Base-by-base conservation (phyloP, 2,888 invertebrate species). In the Lepas anatifera region DNA sequence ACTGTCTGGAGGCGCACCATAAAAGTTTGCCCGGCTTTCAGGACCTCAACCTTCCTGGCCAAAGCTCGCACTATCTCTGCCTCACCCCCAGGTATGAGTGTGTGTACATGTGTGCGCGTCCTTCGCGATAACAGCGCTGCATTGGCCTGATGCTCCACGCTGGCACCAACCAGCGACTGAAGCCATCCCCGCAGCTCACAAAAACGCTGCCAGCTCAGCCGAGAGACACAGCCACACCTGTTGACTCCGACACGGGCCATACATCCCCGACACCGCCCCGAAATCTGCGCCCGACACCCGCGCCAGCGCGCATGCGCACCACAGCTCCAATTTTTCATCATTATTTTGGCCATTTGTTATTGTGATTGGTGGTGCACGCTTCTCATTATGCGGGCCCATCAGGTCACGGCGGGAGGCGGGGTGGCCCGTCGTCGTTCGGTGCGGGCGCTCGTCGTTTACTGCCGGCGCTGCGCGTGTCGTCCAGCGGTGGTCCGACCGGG, bases 331-430 rank as follows among this genome's bases (percentile, higher is more conserved):
- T 58, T 58, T 58, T 58, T 58, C 58, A 58, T 32, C 58, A 58
- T 58, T 32, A 58, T 32, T 58, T 58, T 32, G 58, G 29, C 29
- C 58, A 58, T 58, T 58, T 58, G 58, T 58, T 58, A 58, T 32
- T 58, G 16, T 32, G 58, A 58, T 58, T 58, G 18, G 58, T 58
- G 58, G 58, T 13, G 58, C 58, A 58, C 58, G 58, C 58, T 32
- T 32, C 32, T 32, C 58, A 58, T 58, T 58, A 58, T 32, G 32
- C 18, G 58, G 6, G 32, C 32, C 58, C 58, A 58, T 58, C 58
- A 32, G 32, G 32, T 13, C 58, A 32, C 58, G 18, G 18, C 58
- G 58, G 58, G 58, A 32, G 58, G 32, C 32, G 58, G 6, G 32
- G 58, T 6, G 32, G 7, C 58, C 29, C 32, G 32, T 32, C 8